Evolutionary conservation across 2,888 invertebrate species (phyloP), one percentile per base, ranked within the genome.

Genomic region (Sacculina carcini): DNA sequence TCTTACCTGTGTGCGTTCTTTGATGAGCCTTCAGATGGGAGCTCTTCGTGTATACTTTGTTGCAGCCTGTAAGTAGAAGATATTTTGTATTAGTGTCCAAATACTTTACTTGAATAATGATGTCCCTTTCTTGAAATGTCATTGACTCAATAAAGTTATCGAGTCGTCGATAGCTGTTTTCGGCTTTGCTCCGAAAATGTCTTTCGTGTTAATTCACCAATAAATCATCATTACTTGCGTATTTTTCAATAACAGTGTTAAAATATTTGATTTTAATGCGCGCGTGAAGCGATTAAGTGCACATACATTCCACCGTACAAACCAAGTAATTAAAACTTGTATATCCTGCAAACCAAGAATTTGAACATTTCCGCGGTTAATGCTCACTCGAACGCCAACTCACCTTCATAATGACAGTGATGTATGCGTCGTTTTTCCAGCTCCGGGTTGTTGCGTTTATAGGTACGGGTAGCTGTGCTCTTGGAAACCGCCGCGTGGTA

Each of bases 381-480:
- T n/a, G n/a, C n/a, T n/a, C 12, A 2, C 38, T 16, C 5, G 3
- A n/a, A 12, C 10, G n/a, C 19, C 5, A n/a, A 50, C 53, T 48
- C 5, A 56, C 56, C 55, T 16, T 84, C 77, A 67, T 85, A 92
- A 72, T 89, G 85, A 71, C 94, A 94, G 68, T 85, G 89, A 65
- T 94, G 92, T 61, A 92, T 89, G 63, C 94, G 71, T 59, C 92
- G 71, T 67, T 92, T 92, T 67, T 94, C 92, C 60, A 94, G 69
- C 66, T 94, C 92, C 1, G 92, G 92, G 69, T 94, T 94, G 68
- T 92, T 92, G 63, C 90, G 74, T 58, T 92, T 72, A 24, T n/a
- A n/a, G n/a, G n/a, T n/a, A n/a, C n/a, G n/a, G n/a, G n/a, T n/a
- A n/a, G n/a, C n/a, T n/a, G n/a, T n/a, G n/a, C n/a, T n/a, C n/a